Evolutionary conservation across 2,113 vertebrate genomes (phyloP).

Genomic region (Stictonetta naevosa): DNA sequence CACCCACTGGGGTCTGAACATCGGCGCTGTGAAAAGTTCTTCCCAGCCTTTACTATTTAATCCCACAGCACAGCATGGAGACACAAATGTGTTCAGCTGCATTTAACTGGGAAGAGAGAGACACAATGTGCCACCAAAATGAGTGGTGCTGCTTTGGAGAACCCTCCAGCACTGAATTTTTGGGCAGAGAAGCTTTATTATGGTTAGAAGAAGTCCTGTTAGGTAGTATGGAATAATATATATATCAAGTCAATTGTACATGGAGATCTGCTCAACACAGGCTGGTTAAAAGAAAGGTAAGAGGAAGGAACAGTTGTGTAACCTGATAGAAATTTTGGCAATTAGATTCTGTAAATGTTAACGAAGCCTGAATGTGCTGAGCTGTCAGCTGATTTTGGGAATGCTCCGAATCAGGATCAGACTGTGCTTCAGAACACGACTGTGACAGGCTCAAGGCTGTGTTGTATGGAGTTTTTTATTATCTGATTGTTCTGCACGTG

Average conservation of each 20-base stretch:
- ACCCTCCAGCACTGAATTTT: background rate
- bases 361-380: background rate
- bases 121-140: constrained; percentile 28
- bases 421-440: background rate
- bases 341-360: background rate
- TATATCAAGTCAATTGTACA: background rate
- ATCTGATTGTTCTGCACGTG: background rate
- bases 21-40: background rate
- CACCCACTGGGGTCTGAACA: background rate
- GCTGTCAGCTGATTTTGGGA: background rate
- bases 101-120: constrained; percentile 45
- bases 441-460: background rate
- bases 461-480: background rate
- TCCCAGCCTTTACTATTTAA: background rate
- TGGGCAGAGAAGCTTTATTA: background rate
- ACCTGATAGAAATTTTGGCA: background rate
- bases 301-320: background rate
- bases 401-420: background rate
- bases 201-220: background rate
- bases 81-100: background rate
- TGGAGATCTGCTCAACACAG: background rate
- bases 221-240: background rate
- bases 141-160: constrained; percentile 20
- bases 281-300: background rate
- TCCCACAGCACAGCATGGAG: background rate